Base-by-base conservation (phyloP, 2,797 vertebrate genomes). In the Chloroceryle inda region DNA sequence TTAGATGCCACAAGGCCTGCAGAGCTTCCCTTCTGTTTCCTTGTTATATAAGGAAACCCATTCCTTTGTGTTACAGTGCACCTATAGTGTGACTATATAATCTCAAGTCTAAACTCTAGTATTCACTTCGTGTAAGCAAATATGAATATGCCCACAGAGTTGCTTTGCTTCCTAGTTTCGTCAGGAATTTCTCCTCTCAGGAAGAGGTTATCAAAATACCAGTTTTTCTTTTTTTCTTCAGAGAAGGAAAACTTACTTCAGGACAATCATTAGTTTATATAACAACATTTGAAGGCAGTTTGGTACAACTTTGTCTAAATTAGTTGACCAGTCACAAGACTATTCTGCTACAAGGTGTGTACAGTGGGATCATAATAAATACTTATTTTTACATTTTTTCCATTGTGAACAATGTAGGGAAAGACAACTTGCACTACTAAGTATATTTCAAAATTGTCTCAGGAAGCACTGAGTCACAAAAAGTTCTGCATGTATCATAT, bases 11-110 rank as follows among this genome's bases (percentile, higher is more conserved):
- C 14, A 63, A 75, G 5, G 24, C 18, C 12, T 33, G 22, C 3
- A 73, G 29, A 61, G 10, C 4, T 89, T 47, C 56, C 63, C 40
- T 77, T 85, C 31, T 22, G 27, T 20, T 73, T 63, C 45, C 40
- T 44, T 55, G 55, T 44, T 44, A 42, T 24, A 66, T 1, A 52
- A 66, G 31, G 31, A 78, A 85, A 85, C 4, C 29, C 56, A 37
- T 33, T 74, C 13, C n/a, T 59, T 22, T 35, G 55, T 56, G 50
- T 44, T 40, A 58, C 64, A 76, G 26, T 23, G 45, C 31, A 77
- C 55, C 69, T 61, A 24, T 1, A 12, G 29, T 0, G 0, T 47
- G 38, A 47, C n/a, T 22, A 9, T 6, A 29, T 29, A 37, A 64
- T 24, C 49, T 69, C 38, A 53, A 16, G 4, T n/a, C 11, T 72